Conservation (phyloP, 2,113 vertebrate species). For the Bubo bubo region DNA sequence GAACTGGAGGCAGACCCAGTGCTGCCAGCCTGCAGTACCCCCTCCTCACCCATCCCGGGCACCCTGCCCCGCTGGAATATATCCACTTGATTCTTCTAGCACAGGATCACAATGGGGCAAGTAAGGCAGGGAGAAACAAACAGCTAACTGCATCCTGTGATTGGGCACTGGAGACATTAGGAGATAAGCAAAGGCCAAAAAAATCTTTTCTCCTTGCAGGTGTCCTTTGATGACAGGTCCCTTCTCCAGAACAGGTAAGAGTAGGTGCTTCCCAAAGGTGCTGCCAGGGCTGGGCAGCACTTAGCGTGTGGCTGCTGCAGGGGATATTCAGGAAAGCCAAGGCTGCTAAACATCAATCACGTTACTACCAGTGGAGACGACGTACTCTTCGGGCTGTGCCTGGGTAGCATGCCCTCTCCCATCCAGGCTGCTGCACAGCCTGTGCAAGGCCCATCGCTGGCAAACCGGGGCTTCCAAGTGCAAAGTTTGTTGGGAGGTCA, state of each 20-base stretch:
- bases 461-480: not conserved
- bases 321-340: not conserved
- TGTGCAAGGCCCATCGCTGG: not conserved
- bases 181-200: not conserved
- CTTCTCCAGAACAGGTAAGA: not conserved
- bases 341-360: fast-evolving
- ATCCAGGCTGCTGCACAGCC: not conserved
- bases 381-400: fast-evolving
- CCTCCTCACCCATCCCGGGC: not conserved
- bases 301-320: not conserved
- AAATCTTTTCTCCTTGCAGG: not conserved
- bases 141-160: not conserved
- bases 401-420: fast-evolving
- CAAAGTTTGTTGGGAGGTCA: not conserved
- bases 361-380: fast-evolving
- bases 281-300: not conserved
- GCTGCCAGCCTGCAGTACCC: not conserved
- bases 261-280: not conserved
- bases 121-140: not conserved
- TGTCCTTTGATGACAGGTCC: not conserved
- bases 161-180: not conserved
- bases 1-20: not conserved
- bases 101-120: not conserved
- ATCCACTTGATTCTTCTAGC: not conserved
- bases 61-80: not conserved